A percentile compares a stretch with the other conserved stretches of the same genome.
phyloP scores from a whole-genome alignment of 2,888 invertebrate genomes.

The Lypha dubia region DNA sequence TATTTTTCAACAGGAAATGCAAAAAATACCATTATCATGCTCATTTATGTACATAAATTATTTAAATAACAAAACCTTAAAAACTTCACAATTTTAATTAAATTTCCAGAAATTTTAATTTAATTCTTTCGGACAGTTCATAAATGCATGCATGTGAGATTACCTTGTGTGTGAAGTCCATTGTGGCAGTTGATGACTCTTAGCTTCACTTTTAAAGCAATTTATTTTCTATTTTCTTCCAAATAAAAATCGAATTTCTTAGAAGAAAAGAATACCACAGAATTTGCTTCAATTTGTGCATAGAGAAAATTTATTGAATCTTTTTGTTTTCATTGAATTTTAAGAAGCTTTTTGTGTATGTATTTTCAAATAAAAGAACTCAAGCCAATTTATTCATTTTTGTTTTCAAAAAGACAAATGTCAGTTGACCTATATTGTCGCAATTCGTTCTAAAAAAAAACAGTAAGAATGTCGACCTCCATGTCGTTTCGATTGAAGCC shows the following conservation, averaged over 20 bases:
- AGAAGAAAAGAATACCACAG: not conserved
- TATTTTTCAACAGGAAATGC: too few relatives aligned
- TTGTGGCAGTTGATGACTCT: too few relatives aligned
- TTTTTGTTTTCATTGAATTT: conserved; percentile 6
- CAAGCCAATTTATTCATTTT: conserved; percentile 21
- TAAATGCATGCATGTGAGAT: too few relatives aligned
- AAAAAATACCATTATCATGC: too few relatives aligned
- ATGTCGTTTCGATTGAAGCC: not conserved
- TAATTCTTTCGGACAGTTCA: too few relatives aligned
- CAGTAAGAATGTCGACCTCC: conserved; percentile 20
- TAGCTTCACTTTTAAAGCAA: not conserved
- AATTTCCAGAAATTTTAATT: too few relatives aligned
- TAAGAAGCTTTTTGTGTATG: not conserved
- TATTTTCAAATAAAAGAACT: not conserved
- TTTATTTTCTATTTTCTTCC: not conserved
- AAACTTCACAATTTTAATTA: too few relatives aligned
- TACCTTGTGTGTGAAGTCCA: too few relatives aligned
- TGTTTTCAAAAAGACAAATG: conserved; percentile 21
- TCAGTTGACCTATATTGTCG: conserved; percentile 49
- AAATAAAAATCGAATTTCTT: too few relatives aligned
- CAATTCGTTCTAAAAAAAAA: conserved; percentile 13
- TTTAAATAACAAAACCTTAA: too few relatives aligned
- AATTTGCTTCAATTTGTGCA: conserved; percentile 5
- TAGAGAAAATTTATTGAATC: conserved; percentile 14
- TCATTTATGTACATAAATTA: too few relatives aligned